Percentiles rank a stretch among this genome's conserved stretches.
These are phyloP conservation scores for Zygaena filipendulae DNA, from an alignment of 2,888 invertebrate genomes.

Conservation along the genomic window DNA sequence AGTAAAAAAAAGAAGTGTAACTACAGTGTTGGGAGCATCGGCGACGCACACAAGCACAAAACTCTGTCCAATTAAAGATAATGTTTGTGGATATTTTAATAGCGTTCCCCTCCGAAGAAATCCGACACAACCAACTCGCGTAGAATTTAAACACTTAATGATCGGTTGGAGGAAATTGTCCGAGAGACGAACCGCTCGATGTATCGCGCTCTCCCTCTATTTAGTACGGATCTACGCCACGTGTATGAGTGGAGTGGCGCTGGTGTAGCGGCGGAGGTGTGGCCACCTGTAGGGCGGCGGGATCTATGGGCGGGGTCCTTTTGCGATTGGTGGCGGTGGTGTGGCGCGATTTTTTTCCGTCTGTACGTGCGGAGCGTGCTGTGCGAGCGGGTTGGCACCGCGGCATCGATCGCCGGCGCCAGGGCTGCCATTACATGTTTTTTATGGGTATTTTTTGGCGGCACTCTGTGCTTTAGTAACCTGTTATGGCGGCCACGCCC, in stretches of 20 bases:
- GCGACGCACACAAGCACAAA: constrained; percentile 62
- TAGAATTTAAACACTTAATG: constrained; percentile 69
- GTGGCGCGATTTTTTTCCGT: constrained; percentile 60
- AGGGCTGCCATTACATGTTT: constrained; percentile 64
- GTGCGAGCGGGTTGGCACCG: constrained; percentile 53
- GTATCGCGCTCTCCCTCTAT: constrained; percentile 46
- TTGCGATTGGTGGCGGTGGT: constrained; percentile 34
- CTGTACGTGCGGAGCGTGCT: constrained; percentile 47
- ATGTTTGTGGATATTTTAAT: constrained; percentile 69
- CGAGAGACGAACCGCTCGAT: constrained; percentile 61
- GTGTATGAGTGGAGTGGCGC: constrained; percentile 50
- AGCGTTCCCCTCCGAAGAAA: constrained; percentile 65
- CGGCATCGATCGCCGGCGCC: constrained; percentile 56
- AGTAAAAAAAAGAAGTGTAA: constrained; percentile 46
- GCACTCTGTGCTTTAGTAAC: constrained; percentile 56
- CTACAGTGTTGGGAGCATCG: too few relatives aligned
- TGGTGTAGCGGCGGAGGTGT: constrained; percentile 34
- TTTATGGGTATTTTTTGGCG: constrained; percentile 67
- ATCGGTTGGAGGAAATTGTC: constrained; percentile 68
- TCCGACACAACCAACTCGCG: constrained; percentile 68
- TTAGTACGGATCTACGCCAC: constrained; percentile 45
- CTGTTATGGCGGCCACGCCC: constrained; percentile 62
- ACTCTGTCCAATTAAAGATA: constrained; percentile 67
- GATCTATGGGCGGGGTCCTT: constrained; percentile 28
- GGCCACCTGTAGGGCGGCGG: constrained; percentile 34